These are phyloP conservation scores for Palloptera scutellata DNA, from an alignment of 2,888 invertebrate species.

Conservation along the genomic window DNA sequence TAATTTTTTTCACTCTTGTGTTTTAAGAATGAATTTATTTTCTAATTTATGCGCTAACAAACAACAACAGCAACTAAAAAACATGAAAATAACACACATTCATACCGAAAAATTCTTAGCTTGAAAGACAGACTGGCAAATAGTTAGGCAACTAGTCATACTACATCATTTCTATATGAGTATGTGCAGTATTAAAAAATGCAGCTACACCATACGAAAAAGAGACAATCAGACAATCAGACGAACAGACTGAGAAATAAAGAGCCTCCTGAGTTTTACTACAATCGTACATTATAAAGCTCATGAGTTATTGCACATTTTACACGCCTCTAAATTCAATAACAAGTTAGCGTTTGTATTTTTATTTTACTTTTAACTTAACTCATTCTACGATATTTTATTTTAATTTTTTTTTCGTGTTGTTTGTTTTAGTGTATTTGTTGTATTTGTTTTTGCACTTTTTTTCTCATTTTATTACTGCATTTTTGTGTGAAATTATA, in stretches of 20 bases:
- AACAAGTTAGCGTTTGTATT: slow-evolving; percentile 20
- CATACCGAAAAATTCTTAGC: too few species aligned
- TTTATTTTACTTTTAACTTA: not conserved
- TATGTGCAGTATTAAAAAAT: too few species aligned
- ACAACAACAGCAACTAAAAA: not conserved
- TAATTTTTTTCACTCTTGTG: not conserved
- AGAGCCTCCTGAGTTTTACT: not conserved
- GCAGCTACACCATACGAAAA: not conserved
- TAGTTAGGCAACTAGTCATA: too few species aligned
- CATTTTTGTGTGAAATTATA: slow-evolving; percentile 19
- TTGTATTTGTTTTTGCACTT: slow-evolving; percentile 18
- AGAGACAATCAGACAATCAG: not conserved
- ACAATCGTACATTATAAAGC: not conserved
- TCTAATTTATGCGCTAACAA: not conserved
- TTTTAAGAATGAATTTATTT: slow-evolving; percentile 7
- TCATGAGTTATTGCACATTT: slow-evolving; percentile 30
- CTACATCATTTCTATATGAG: too few species aligned
- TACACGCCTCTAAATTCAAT: slow-evolving; percentile 27
- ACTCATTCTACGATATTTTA: slow-evolving; percentile 6
- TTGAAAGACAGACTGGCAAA: too few species aligned
- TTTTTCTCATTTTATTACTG: slow-evolving; percentile 21
- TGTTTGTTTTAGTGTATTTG: slow-evolving; percentile 18
- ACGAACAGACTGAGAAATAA: not conserved
- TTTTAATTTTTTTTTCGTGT: slow-evolving; percentile 35
- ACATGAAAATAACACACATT: too few species aligned